Percentiles rank a stretch among this genome's conserved stretches.
phyloP scores from a whole-genome alignment of 2,113 vertebrate genomes.

The Hippocampus comes region DNA sequence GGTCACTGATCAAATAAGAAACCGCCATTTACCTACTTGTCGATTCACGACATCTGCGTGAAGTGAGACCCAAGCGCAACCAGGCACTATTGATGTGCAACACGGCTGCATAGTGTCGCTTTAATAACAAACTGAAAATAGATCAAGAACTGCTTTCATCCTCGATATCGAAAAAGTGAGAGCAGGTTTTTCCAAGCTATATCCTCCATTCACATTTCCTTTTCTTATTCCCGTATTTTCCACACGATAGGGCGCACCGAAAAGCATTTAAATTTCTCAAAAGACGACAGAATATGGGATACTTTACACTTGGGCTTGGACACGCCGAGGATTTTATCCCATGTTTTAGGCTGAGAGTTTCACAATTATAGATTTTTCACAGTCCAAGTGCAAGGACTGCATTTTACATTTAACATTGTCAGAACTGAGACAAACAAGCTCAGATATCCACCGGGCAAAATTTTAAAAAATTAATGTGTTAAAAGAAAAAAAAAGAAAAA shows the following conservation, averaged over 20 bases:
- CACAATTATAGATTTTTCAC: background rate
- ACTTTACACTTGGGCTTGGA: no score
- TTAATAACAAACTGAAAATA: constrained; percentile 54
- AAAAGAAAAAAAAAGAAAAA: background rate
- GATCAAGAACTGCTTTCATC: constrained; percentile 48
- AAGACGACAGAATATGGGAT: no score
- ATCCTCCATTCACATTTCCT: constrained; percentile 41
- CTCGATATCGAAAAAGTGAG: constrained; percentile 20
- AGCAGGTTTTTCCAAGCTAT: constrained; percentile 31
- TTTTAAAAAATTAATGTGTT: background rate
- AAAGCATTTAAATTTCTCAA: no score
- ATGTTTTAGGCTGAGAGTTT: background rate
- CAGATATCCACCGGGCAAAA: no score
- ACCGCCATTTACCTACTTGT: constrained; percentile 15
- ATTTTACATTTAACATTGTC: background rate
- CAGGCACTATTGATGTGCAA: constrained; percentile 45
- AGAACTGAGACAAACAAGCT: no score
- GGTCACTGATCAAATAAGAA: background rate
- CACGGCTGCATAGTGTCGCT: constrained; percentile 36
- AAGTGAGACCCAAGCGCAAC: background rate
- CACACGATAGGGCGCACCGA: background rate
- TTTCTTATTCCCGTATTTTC: background rate
- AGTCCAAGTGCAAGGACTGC: background rate
- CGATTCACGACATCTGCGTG: constrained; percentile 30
- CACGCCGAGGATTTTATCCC: no score